Base-by-base conservation (phyloP, 1,140 invertebrate species). In the Halesus radiatus region DNA sequence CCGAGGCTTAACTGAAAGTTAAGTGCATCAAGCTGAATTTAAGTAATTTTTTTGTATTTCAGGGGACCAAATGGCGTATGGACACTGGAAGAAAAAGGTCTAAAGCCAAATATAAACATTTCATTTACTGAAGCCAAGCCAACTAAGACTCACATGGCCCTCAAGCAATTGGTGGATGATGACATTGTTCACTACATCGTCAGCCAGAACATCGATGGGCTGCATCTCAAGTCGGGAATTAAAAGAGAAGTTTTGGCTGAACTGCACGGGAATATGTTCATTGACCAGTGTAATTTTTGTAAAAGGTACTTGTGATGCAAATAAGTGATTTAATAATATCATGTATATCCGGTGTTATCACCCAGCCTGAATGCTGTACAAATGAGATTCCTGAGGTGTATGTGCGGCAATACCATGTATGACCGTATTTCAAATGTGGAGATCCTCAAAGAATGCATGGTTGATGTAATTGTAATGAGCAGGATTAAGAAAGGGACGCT, bases 201-300 rank as follows among this genome's bases (percentile, higher is more conserved):
- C 8, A 98, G 96, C 85, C 98, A 99, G 88, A 99, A 99, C 90
- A 98, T 99, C 85, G 98, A 99, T 92, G 98, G 98, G 0, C 89
- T 99, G 29, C 98, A 99, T 90, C 88, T 98, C n/a, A 92, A 95
- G 84, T 98, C 96, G 53, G 97, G 97, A 16, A 88, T 99, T 79
- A 88, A 92, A 15, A 91, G 98, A 77, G 92, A 93, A 82, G 89
- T 94, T 86, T 88, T 99, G 75, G 93, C 98, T 50, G 98, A 99
- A 89, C 89, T 99, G 32, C 98, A 99, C 92, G 98, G 98, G 50
- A 99, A 99, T 87, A 99, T 99, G 94, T 99, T 98, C 88, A 92
- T 96, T 60, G 97, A 99, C 89, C 94, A 98, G 86, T 99, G 98
- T 87, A 94, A 94, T 85, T 93, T 94, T 85, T 99, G 98, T 90